Evolutionary conservation across 2,888 invertebrate genomes (phyloP).

Genomic region (Sphaerophoria rueppellii): DNA sequence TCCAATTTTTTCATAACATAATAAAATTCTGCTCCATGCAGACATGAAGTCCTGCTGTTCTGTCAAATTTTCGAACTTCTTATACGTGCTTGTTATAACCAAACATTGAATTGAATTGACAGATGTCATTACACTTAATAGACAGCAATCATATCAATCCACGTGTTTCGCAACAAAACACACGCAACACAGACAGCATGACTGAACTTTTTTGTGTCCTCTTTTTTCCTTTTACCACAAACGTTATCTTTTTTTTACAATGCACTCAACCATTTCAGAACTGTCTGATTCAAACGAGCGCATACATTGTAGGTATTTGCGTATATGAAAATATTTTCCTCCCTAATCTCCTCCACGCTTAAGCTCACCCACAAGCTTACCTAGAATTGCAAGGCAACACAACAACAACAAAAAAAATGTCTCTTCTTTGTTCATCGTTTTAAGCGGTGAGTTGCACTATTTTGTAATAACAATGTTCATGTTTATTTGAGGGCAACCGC

Average conservation of each 20-base stretch:
- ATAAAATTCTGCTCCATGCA: no score
- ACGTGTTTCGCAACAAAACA: slow-evolving; percentile 1
- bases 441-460: slow-evolving; percentile 26
- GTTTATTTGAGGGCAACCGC: slow-evolving; percentile 37
- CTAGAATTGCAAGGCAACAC: not conserved
- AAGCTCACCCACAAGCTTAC: not conserved
- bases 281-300: not conserved
- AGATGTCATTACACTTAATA: not conserved
- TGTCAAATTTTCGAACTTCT: not conserved
- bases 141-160: not conserved
- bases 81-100: not conserved
- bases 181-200: not conserved
- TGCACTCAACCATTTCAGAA: not conserved
- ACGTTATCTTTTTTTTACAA: slow-evolving; percentile 14
- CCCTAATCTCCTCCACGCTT: not conserved
- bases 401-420: not conserved
- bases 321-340: not conserved
- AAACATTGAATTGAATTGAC: not conserved
- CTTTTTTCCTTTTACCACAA: not conserved
- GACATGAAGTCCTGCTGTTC: no score
- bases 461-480: slow-evolving; percentile 39
- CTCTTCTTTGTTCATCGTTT: slow-evolving; percentile 11
- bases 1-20: no score
- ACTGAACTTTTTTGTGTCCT: slow-evolving; percentile 5
- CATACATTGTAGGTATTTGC: not conserved